Base-by-base conservation (phyloP, 2,888 invertebrate species). In the Dexiosoma caninum region DNA sequence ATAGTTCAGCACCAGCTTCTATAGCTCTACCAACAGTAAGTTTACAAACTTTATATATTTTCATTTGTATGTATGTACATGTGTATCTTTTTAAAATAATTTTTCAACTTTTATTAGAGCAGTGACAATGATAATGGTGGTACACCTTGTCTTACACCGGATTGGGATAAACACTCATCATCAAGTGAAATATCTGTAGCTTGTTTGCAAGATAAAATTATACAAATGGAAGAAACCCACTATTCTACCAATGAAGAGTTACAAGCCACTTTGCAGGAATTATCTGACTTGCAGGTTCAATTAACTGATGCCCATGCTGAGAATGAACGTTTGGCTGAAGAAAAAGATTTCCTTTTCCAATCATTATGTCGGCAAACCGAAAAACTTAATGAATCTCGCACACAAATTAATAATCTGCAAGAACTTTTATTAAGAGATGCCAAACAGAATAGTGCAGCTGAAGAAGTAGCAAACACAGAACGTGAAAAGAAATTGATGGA, bases 121-220 rank as follows among this genome's bases (percentile, higher is more conserved):
- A 42, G 40, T 27, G 82, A 83, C 21, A 77, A 72, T 53, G 83
- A 83, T 64, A 81, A 77, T 91, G 92, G 92, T 84, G 92, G 92
- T 84, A 94, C 93, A 16, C 93, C 94, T n/a, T 94, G 94, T 75
- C 92, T 93, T 82, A 95, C 95, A 8, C 95, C 95, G 7, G 96
- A 96, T 84, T 97, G 97, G 97, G 97, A 97, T 90, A 96, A 96
- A 89, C 95, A 96, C 89, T 96, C 96, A 74, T 95, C 95, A 51
- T 95, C 96, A 81, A 96, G 96, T 90, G 97, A 97, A 91, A 94
- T 97, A 72, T 95, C 96, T 3, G 96, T 98, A 82, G 97, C 97
- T 19, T 97, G 97, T 89, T 92, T 97, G 82, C 98, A 98, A 91
- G 98, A 98, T 88, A 94, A 97, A 87, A 97, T 98, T 85, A 93